These are phyloP conservation scores for Oscheius sp. DNA, from an alignment of 1,140 invertebrate genomes.

Conservation along the genomic window DNA sequence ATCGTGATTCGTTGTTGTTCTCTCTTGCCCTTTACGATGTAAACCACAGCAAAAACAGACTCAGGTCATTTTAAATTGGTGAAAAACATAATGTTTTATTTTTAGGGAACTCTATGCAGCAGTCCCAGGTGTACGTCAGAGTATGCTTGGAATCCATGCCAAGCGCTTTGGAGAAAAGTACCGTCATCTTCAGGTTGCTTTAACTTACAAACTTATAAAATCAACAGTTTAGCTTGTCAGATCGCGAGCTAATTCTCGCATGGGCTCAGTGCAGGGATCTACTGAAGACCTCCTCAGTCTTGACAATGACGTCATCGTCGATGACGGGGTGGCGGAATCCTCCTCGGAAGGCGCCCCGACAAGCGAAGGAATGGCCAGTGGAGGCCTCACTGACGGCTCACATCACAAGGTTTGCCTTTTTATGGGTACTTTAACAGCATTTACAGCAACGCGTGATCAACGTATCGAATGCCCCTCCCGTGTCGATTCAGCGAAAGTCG, in stretches of 20 bases:
- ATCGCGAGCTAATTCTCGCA: slow-evolving; percentile 34
- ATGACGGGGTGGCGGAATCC: not conserved
- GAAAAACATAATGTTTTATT: not conserved
- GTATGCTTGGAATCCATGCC: slow-evolving; percentile 53
- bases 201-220: not conserved
- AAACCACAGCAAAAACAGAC: slow-evolving; percentile 55
- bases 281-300: slow-evolving; percentile 29
- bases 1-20: slow-evolving; percentile 55
- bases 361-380: slow-evolving; percentile 2
- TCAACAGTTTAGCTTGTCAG: slow-evolving; percentile 5
- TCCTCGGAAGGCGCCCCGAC: not conserved
- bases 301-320: slow-evolving; percentile 27
- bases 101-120: slow-evolving; percentile 60
- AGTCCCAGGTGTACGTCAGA: slow-evolving; percentile 59
- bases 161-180: slow-evolving; percentile 60
- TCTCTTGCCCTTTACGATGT: slow-evolving; percentile 59
- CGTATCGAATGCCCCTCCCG: slow-evolving; percentile 60
- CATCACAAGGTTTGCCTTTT: slow-evolving; percentile 35
- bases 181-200: slow-evolving; percentile 52
- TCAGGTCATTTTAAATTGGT: slow-evolving; percentile 35
- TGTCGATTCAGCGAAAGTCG: slow-evolving; percentile 50
- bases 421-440: not conserved
- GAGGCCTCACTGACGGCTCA: slow-evolving; percentile 5
- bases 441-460: slow-evolving; percentile 58
- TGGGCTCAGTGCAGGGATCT: slow-evolving; percentile 34